phyloP scores from a whole-genome alignment of 2,797 vertebrate species.

The Myotis pilosus region DNA sequence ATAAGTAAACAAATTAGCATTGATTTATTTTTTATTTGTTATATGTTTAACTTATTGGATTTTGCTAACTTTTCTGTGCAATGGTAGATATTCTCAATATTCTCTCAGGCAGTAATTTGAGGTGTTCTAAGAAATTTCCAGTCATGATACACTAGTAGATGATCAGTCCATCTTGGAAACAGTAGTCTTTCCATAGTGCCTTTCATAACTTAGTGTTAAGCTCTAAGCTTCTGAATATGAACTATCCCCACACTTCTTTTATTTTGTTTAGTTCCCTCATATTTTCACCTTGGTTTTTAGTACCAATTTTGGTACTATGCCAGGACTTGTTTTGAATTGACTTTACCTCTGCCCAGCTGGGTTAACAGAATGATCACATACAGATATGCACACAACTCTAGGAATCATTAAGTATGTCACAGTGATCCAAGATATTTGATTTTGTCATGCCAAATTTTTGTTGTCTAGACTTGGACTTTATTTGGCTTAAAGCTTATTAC shows the following conservation, averaged over 20 bases:
- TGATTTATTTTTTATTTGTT: conserved; percentile 40
- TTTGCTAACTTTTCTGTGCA: background rate
- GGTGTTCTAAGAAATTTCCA: background rate
- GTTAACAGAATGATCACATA: background rate
- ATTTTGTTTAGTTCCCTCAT: background rate
- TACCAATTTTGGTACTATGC: background rate
- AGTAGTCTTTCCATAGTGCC: background rate
- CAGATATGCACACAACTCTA: background rate
- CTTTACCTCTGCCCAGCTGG: background rate
- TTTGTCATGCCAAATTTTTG: conserved; percentile 61
- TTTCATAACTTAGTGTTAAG: conserved; percentile 1
- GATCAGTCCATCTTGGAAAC: background rate
- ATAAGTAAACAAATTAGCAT: background rate
- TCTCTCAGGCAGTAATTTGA: background rate
- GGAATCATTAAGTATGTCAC: conserved; percentile 58
- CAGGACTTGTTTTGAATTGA: background rate
- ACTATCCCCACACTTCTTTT: background rate
- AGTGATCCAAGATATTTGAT: conserved; percentile 45
- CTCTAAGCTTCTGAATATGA: background rate
- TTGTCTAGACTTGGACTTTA: conserved; percentile 65
- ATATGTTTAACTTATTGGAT: background rate
- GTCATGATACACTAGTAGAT: background rate
- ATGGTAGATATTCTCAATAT: background rate
- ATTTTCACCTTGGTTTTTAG: background rate
- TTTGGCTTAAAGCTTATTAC: conserved; percentile 76